Conservation (phyloP, 2,113 vertebrate species). For the Salvelinus fontinalis region DNA sequence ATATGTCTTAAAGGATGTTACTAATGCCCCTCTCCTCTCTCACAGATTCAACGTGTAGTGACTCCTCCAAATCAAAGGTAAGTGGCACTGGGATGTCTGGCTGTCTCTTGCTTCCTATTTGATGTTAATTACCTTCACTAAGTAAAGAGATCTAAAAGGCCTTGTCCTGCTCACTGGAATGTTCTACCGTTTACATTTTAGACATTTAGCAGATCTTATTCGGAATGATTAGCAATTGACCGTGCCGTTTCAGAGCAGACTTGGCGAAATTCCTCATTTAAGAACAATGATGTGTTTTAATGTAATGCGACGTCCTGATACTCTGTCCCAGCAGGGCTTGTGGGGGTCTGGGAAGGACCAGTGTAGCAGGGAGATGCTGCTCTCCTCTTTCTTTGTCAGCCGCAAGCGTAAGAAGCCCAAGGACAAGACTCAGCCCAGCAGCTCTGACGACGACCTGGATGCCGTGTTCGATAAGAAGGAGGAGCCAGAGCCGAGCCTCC, state of each 20-base stretch:
- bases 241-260: too few relatives aligned
- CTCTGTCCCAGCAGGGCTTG: conserved; percentile 79
- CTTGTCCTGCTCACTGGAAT: too few relatives aligned
- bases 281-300: neutral
- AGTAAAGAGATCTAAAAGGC: too few relatives aligned
- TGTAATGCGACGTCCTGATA: neutral
- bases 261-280: too few relatives aligned
- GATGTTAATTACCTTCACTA: too few relatives aligned
- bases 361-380: conserved; percentile 94
- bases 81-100: conserved; percentile 12
- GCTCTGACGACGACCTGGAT: conserved; percentile 95
- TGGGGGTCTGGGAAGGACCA: conserved; percentile 97
- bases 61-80: conserved; percentile 99
- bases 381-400: conserved; percentile 94
- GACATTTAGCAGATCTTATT: too few relatives aligned
- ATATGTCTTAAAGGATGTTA: conserved; percentile 4
- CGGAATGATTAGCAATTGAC: too few relatives aligned
- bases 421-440: conserved; percentile 89
- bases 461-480: conserved; percentile 84
- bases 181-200: too few relatives aligned
- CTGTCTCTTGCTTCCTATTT: neutral
- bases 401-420: conserved; percentile 96
- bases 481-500: conserved; percentile 66
- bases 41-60: conserved; percentile 94
- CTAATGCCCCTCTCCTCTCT: conserved; percentile 55